A percentile compares a stretch with the other conserved stretches of the same genome.
These are phyloP conservation scores for Heliconius ethilla DNA, from an alignment of 2,888 invertebrate genomes.

Conservation along the genomic window DNA sequence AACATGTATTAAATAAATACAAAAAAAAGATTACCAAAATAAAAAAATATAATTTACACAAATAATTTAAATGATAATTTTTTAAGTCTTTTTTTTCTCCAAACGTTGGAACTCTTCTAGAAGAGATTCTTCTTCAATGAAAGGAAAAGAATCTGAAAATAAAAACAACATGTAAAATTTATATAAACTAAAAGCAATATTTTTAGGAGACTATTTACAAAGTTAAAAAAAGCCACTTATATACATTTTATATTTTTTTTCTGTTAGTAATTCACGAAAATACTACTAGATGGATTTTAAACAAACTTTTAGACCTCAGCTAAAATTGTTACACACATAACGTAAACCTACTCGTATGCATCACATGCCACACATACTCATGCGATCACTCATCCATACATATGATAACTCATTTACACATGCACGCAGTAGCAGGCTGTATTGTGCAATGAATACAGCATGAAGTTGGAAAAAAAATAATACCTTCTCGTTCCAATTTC, in stretches of 20 bases:
- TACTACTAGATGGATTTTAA: no score
- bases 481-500: conserved; percentile 73
- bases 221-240: no score
- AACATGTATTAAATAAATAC: no score
- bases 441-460: no score
- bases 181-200: neutral
- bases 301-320: no score
- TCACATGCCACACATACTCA: no score
- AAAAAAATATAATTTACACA: neutral
- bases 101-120: conserved; percentile 68
- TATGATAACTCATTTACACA: neutral
- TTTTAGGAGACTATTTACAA: no score
- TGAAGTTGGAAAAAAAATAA: neutral
- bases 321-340: no score
- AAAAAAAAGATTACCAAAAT: neutral
- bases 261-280: no score
- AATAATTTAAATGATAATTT: conserved; percentile 33
- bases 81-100: conserved; percentile 57
- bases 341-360: no score
- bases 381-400: neutral
- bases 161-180: neutral
- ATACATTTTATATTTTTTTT: no score
- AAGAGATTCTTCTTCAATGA: conserved; percentile 71
- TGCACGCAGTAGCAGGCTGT: no score
- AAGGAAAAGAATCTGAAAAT: conserved; percentile 64